Evolutionary conservation across 2,888 invertebrate genomes (phyloP).

Genomic region (Lydus trimaculatus): DNA sequence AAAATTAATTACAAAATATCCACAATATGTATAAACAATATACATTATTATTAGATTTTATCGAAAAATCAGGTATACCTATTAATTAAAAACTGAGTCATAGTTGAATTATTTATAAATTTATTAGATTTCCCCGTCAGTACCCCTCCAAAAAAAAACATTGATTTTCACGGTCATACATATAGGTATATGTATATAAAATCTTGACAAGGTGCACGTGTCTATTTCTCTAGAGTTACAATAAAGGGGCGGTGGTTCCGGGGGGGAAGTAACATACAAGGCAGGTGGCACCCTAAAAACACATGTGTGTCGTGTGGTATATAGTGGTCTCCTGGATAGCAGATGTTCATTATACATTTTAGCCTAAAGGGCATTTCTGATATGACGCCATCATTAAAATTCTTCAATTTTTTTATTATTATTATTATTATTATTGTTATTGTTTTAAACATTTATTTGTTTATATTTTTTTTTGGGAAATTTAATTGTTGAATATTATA

Average conservation of each 20-base stretch:
- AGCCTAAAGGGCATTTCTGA: neutral
- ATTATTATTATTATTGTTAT: no score
- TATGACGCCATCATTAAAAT: neutral
- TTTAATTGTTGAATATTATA: neutral
- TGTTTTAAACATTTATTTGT: neutral
- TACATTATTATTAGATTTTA: neutral
- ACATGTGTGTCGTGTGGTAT: conserved; percentile 42
- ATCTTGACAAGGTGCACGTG: conserved; percentile 29
- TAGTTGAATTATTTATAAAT: neutral
- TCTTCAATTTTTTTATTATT: neutral
- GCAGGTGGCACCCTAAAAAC: conserved; percentile 39
- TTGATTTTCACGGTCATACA: neutral
- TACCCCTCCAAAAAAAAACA: neutral
- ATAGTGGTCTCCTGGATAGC: conserved; percentile 27
- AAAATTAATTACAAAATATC: conserved; percentile 6
- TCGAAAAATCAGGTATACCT: neutral
- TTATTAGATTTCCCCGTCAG: neutral
- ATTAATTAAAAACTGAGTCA: neutral
- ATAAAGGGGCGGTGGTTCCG: conserved; percentile 20
- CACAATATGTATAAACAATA: neutral
- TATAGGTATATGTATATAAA: conserved; percentile 3
- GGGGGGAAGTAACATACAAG: conserved; percentile 21
- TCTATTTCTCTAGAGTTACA: conserved; percentile 5
- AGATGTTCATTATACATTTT: conserved; percentile 31
- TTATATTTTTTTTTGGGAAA: neutral